Base-by-base conservation (phyloP, 2,113 vertebrate genomes). In the Spilogale gracilis region DNA sequence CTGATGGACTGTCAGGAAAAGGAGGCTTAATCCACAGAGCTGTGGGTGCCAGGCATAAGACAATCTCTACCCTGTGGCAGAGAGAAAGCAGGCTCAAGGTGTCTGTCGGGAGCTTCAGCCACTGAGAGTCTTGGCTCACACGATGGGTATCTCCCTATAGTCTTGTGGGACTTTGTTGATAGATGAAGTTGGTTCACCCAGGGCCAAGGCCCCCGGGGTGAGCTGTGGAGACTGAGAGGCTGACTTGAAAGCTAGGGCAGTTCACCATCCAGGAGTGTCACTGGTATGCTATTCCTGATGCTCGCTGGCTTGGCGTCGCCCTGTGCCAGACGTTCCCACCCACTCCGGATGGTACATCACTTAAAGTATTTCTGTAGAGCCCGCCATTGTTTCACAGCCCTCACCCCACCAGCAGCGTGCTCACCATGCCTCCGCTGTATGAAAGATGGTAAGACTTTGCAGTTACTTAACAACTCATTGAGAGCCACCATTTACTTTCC, bases 11-110 rank as follows among this genome's bases (percentile, higher is more conserved):
- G 71, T 95, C 95, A 88, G 86, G 91, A 91, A 97, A 94, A 95
- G 92, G 94, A 52, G 38, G 48, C 69, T 95, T 97, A 91, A 98
- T 97, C 96, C 96, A 54, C 2, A 73, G 94, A 96, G 79, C 5
- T 93, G 95, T 74, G 48, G 91, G 20, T 30, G 18, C 56, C 89
- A 94, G 4, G 17, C 67, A 9, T 0, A 48, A 88, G 9, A 69
- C 56, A 86, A 17, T 65, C 82, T 87, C 43, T 94, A 69, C 63
- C 43, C 23, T 27, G 48, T 50, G 76, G 67, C n/a, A 38, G 48
- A 88, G 52, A 90, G 48, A 56, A 90, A 38, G 23, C 82, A 27
- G 50, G 67, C 43, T 88, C 17, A 45, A 54, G 78, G 25, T 38
- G 76, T 94, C 84, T 86, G 56, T 56, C 5, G 16, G 18, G 56